Base-by-base conservation (phyloP, 1,140 invertebrate genomes). In the Leguminivora glycinivorella region DNA sequence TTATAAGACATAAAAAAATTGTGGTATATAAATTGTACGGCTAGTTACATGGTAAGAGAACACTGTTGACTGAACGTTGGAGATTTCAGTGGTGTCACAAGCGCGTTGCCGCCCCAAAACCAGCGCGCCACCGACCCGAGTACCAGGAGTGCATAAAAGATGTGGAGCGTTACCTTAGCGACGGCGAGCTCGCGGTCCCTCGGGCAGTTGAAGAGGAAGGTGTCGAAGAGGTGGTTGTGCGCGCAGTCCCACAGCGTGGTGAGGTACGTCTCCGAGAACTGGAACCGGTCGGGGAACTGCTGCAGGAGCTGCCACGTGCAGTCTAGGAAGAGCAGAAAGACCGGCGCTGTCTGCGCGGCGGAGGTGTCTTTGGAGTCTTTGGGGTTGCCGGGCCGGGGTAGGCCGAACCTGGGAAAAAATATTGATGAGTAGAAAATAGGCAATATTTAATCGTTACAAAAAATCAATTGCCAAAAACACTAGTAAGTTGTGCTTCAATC, bases 251-350 rank as follows among this genome's bases (percentile, higher is more conserved):
- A 98, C 3, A 99, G 83, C 0, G 96, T 96, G 5, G 96, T 97
- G 52, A 99, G 93, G 90, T 98, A 98, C 0, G 96, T 97, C 91
- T 98, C 97, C 4, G 96, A 96, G 91, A 98, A 98, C 91, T 98
- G 96, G 89, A 99, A 98, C 69, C 95, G 93, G 0, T 95, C 92
- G 9, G 97, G 97, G 90, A 96, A 98, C 92, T 99, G 98, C 79
- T 95, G 94, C 70, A 95, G 89, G 34, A 99, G 90, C 92, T 99
- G 98, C 96, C 97, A 98, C 60, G 97, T 95, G 90, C 97, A 98
- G 87, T 99, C 98, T 72, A 99, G 93, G 88, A 97, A 99, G 56
- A 99, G 84, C 24, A 98, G 93, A 85, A 98, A 98, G 52, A 98
- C 91, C 0, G 98, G 97, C 74, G 96, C 95, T 93, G 96, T 87